Percentiles rank a stretch among this genome's conserved stretches.
These are phyloP conservation scores for Diplosoma virens DNA, from an alignment of 23 tunicate species.

Conservation along the genomic window DNA sequence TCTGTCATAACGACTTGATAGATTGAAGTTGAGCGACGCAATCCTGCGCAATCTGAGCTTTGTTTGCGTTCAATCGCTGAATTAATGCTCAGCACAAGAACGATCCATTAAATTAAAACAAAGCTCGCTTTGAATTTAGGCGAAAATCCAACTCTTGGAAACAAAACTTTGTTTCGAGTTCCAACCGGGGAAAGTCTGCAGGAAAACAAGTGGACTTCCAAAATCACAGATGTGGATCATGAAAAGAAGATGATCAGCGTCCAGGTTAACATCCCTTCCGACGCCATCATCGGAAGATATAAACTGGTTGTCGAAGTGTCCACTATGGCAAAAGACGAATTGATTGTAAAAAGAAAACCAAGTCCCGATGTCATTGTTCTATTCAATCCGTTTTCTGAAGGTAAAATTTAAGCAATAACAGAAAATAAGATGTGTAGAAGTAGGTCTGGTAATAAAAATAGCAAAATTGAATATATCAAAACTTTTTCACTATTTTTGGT, in stretches of 20 bases:
- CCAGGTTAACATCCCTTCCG: slow-evolving; percentile 58
- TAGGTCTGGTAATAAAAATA: too few species aligned
- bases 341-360: slow-evolving; percentile 9
- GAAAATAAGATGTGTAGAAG: too few species aligned
- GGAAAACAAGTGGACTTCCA: slow-evolving; percentile 52
- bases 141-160: slow-evolving; percentile 31
- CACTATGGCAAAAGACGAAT: slow-evolving; percentile 25
- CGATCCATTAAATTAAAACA: too few species aligned
- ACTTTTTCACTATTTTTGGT: too few species aligned
- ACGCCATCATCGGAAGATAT: slow-evolving; percentile 75
- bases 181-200: slow-evolving; percentile 41
- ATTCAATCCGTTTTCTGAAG: slow-evolving; percentile 68
- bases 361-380: slow-evolving; percentile 61
- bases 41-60: too few species aligned
- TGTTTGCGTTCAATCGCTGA: too few species aligned
- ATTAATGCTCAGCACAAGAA: too few species aligned
- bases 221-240: slow-evolving; percentile 7
- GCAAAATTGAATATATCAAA: too few species aligned
- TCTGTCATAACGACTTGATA: too few species aligned
- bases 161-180: slow-evolving; percentile 50
- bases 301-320: slow-evolving; percentile 46
- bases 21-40: too few species aligned
- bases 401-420: slow-evolving; percentile 51
- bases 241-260: slow-evolving; percentile 47
- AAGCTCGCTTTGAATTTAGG: too few species aligned